Evolutionary conservation across 2,113 vertebrate species (phyloP).

Genomic region (Chitala chitala): DNA sequence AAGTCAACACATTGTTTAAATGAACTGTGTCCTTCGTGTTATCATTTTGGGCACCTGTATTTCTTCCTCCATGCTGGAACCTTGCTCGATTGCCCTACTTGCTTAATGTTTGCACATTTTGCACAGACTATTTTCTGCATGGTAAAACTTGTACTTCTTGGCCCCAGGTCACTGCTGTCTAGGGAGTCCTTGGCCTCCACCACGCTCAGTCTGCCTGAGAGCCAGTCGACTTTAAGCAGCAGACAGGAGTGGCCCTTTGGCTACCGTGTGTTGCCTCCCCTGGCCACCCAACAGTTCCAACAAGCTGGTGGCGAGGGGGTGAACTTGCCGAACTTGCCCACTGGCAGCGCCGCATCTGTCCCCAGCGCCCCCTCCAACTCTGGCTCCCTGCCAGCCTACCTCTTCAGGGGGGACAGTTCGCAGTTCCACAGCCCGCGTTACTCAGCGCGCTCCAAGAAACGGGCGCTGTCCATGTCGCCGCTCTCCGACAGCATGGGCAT

Average conservation of each 20-base stretch:
- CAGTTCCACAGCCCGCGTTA: constrained; percentile 60
- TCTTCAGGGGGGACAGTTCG: constrained; percentile 63
- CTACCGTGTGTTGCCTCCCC: constrained; percentile 67
- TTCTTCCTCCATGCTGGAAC: background rate
- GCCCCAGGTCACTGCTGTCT: constrained; percentile 75
- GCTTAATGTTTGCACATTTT: too few species aligned
- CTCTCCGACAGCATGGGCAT: constrained; percentile 82
- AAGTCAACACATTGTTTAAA: background rate
- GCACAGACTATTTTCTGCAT: background rate
- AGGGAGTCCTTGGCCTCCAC: constrained; percentile 76
- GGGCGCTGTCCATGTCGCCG: constrained; percentile 77
- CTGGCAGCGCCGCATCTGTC: constrained; percentile 63
- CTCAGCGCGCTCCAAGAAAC: constrained; percentile 72
- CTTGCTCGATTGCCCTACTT: too few species aligned
- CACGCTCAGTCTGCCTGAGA: constrained; percentile 75
- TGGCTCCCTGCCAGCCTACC: constrained; percentile 72
- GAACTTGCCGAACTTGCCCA: constrained; percentile 59
- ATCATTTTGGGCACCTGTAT: background rate
- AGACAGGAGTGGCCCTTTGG: constrained; percentile 79
- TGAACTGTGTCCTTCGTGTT: background rate
- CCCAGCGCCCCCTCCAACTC: constrained; percentile 61
- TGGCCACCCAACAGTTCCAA: constrained; percentile 56
- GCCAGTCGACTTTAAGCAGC: constrained; percentile 69
- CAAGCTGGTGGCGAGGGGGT: constrained; percentile 63
- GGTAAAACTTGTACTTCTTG: constrained; percentile 34